Conservation (phyloP, 2,113 vertebrate species). For the Etheostoma spectabile region DNA sequence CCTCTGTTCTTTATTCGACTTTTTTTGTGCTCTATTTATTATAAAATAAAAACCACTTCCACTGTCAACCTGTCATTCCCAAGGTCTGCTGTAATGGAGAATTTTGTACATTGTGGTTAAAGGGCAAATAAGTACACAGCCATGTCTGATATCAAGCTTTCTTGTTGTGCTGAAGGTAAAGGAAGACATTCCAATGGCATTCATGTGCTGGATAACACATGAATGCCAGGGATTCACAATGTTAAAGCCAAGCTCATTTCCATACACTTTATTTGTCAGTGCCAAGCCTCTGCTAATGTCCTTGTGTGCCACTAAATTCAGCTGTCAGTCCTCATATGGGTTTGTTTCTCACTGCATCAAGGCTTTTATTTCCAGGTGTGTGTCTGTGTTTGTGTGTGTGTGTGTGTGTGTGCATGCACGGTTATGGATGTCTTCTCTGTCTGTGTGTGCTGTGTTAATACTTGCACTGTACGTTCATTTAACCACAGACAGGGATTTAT, state of each 20-base stretch:
- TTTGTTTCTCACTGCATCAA: slow-evolving; percentile 24
- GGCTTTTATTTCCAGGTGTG: slow-evolving; percentile 24
- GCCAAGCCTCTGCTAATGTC: slow-evolving; percentile 41
- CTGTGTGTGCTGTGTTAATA: slow-evolving; percentile 4
- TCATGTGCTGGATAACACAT: slow-evolving; percentile 13
- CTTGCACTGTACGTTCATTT: slow-evolving; percentile 20
- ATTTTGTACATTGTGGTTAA: slow-evolving; percentile 54
- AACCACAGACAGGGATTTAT: slow-evolving; percentile 37
- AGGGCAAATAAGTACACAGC: slow-evolving; percentile 44
- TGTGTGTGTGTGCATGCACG: background rate
- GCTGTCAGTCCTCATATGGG: slow-evolving; percentile 53
- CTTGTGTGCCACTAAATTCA: slow-evolving; percentile 53
- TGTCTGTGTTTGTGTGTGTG: slow-evolving; percentile 2
- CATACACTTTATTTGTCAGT: slow-evolving; percentile 63
- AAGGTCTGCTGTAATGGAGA: slow-evolving; percentile 59
- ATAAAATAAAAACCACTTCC: slow-evolving; percentile 37
- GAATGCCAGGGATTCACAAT: slow-evolving; percentile 30
- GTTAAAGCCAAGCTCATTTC: slow-evolving; percentile 63
- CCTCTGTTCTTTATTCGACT: background rate
- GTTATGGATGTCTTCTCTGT: slow-evolving; percentile 22
- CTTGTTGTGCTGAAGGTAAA: slow-evolving; percentile 32
- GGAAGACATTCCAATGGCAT: slow-evolving; percentile 40
- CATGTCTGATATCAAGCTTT: slow-evolving; percentile 32
- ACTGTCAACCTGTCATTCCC: slow-evolving; percentile 41
- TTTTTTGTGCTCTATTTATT: slow-evolving; percentile 33